Percentiles rank a stretch among this genome's conserved stretches.
These are phyloP conservation scores for Petrocephalus schoutedeni DNA, from an alignment of 2,797 vertebrate species.

Conservation along the genomic window DNA sequence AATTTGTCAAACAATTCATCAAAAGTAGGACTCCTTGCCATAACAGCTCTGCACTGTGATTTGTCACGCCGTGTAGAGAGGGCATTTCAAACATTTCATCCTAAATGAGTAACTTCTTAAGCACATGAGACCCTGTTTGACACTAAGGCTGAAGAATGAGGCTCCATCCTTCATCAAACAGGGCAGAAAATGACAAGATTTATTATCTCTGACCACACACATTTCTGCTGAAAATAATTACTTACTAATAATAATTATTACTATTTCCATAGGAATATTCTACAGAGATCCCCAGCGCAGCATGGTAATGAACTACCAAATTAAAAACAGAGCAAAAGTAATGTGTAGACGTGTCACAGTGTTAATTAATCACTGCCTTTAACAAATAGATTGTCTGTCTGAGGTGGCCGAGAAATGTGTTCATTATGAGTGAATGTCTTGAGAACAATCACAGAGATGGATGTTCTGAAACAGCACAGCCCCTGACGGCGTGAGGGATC, in stretches of 20 bases:
- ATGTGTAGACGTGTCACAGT: neutral
- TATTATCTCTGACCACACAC: neutral
- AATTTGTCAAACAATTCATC: neutral
- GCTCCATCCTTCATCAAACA: neutral
- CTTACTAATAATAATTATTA: neutral
- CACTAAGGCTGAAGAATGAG: neutral
- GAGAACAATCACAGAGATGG: neutral
- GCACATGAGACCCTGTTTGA: neutral
- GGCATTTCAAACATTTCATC: neutral
- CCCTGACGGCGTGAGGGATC: neutral
- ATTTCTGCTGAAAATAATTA: neutral
- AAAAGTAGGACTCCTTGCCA: neutral
- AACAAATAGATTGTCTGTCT: neutral
- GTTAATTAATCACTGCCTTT: neutral
- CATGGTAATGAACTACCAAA: neutral
- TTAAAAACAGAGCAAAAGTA: neutral
- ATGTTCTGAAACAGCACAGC: neutral
- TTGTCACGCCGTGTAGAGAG: neutral
- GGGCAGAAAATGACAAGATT: neutral
- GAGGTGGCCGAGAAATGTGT: neutral
- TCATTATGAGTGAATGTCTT: neutral
- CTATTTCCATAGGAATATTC: neutral
- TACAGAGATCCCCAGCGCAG: neutral
- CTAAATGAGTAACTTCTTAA: neutral
- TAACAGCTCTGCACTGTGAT: neutral